Evolutionary conservation across 2,888 invertebrate genomes (phyloP), one percentile per base, ranked within the genome.

Genomic region (Chrysodeixis includens): DNA sequence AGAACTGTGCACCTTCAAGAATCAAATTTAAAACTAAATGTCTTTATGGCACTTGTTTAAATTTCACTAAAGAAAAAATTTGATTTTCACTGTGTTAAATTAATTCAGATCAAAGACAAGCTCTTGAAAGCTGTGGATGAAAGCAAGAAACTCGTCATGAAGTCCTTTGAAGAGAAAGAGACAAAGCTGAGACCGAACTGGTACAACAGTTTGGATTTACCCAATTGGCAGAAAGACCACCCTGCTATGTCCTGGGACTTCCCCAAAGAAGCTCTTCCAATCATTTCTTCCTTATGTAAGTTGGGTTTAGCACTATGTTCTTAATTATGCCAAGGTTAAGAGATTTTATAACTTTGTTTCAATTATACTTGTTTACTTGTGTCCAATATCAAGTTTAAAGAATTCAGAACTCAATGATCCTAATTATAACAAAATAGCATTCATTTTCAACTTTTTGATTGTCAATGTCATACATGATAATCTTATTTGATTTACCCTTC

Each of bases 211-310:
- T 82, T 95, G 61, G 92, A 93, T 57, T 78, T 95, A 46, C 95
- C 95, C 0, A 92, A 90, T 74, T 95, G 95, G 94, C 91, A 93
- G 74, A 93, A 92, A 63, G 95, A 95, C 57, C 91, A 94, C 68
- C 92, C 93, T 0, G 91, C 93, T 16, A 93, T 94, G 90, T 95
- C 95, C 7, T 95, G 95, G 95, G 95, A 95, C 76, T 95, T 95
- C 70, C 95, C 95, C 40, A 95, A 94, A 71, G 95, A 95, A 56
- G 82, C 89, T 54, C 70, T 91, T 32, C 88, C 92, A 16, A 90
- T 95, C 52, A 76, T 92, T 59, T 82, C 92, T 46, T 90, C 93
- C 30, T 82, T 95, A 62, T 91, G 95, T 95, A 82, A 79, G 84
- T 71, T 49, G 12, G 10, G 22, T 35, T 32, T 16, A 5, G 7